phyloP scores from a whole-genome alignment of 2,888 invertebrate genomes.

The Ommatoiulus sabulosus region DNA sequence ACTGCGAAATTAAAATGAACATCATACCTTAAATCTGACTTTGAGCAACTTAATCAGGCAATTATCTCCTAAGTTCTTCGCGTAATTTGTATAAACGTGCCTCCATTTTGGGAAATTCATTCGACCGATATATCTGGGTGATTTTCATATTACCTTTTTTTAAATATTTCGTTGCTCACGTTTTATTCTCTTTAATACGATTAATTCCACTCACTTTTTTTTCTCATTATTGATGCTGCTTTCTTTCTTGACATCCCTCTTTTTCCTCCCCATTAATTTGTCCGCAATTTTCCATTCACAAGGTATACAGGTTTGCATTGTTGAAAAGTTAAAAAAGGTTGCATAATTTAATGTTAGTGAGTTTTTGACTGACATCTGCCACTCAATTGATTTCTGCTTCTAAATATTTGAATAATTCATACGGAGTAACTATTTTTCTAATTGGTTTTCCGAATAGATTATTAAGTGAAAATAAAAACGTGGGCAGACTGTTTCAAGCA shows the following conservation, averaged over 20 bases:
- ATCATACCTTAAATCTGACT: neutral
- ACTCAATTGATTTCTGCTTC: conserved; percentile 30
- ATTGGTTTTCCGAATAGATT: conserved; percentile 40
- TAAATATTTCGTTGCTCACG: neutral
- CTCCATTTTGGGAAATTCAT: neutral
- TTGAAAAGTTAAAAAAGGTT: conserved; percentile 43
- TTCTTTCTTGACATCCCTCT: neutral
- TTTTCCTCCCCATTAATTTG: conserved; percentile 24
- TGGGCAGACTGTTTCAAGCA: neutral
- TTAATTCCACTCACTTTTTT: conserved; percentile 2
- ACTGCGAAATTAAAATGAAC: neutral
- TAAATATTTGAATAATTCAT: conserved; percentile 43
- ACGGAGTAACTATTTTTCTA: conserved; percentile 31
- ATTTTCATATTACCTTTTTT: neutral
- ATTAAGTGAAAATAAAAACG: conserved; percentile 28
- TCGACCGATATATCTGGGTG: neutral
- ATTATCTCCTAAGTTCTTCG: neutral
- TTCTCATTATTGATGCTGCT: neutral
- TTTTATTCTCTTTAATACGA: conserved; percentile 17
- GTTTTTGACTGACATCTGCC: conserved; percentile 40
- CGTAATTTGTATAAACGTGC: neutral
- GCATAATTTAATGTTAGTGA: conserved; percentile 43
- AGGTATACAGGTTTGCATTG: conserved; percentile 36
- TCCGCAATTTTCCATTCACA: conserved; percentile 30
- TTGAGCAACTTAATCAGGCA: neutral